phyloP scores from a whole-genome alignment of 2,888 invertebrate species.

The Callimorpha dominula region DNA sequence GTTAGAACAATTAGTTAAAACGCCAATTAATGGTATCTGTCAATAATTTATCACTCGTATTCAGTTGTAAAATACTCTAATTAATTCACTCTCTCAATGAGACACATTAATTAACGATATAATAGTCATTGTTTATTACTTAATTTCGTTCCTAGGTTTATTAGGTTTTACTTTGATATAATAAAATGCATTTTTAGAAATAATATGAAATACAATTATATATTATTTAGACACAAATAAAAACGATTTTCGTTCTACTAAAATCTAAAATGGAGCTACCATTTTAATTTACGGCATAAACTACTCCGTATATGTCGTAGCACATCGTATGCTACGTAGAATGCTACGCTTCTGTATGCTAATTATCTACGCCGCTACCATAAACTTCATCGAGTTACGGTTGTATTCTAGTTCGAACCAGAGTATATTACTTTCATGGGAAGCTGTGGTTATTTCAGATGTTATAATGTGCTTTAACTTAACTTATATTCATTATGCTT shows the following conservation, averaged over 20 bases:
- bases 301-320: conserved; percentile 22
- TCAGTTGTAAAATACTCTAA: background rate
- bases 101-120: too few species aligned
- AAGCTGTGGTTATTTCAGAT: background rate
- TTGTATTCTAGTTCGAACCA: conserved; percentile 23
- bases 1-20: background rate
- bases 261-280: too few species aligned
- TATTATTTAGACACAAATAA: too few species aligned
- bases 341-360: conserved; percentile 32
- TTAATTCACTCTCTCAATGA: background rate
- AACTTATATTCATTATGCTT: background rate
- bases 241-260: too few species aligned
- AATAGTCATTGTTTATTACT: too few species aligned
- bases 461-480: background rate
- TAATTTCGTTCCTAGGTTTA: too few species aligned
- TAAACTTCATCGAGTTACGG: conserved; percentile 30
- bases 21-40: background rate
- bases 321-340: conserved; percentile 33
- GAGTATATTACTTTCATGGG: conserved; percentile 25
- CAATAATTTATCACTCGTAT: background rate
- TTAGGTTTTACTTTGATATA: too few species aligned
- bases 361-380: conserved; percentile 38
- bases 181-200: too few species aligned
- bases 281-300: too few species aligned
- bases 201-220: too few species aligned